These are phyloP conservation scores for Alosa alosa DNA, from an alignment of 2,113 vertebrate species.

Conservation along the genomic window DNA sequence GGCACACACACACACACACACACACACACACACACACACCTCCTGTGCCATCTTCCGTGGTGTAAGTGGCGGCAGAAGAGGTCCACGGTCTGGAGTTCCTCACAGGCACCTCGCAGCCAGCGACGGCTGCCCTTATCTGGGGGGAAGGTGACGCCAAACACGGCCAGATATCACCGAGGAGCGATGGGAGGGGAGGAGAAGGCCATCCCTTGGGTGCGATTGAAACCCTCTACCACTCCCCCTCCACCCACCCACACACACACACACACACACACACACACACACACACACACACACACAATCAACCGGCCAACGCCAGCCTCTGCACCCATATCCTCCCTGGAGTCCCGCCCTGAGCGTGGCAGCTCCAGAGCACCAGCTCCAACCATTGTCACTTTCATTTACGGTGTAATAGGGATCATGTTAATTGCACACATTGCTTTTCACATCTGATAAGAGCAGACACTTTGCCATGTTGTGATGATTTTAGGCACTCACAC, in stretches of 20 bases:
- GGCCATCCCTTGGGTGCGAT: neutral
- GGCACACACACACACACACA: neutral
- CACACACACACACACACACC: neutral
- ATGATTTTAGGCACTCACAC: constrained; percentile 42
- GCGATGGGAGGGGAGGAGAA: neutral
- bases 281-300: neutral
- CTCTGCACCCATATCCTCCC: neutral
- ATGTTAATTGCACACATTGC: constrained; percentile 64
- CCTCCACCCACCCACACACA: constrained; percentile 24
- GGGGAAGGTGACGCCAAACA: constrained; percentile 27
- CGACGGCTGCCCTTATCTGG: constrained; percentile 18
- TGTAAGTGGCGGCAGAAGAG: neutral
- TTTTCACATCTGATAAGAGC: constrained; percentile 63
- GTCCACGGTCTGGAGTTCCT: neutral
- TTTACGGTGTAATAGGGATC: constrained; percentile 64
- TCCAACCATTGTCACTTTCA: constrained; percentile 67
- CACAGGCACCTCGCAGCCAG: constrained; percentile 16
- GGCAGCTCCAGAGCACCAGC: constrained; percentile 50
- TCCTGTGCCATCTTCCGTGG: neutral
- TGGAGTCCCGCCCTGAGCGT: constrained; percentile 1
- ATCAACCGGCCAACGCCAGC: neutral
- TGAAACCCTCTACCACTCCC: neutral
- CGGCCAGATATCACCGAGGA: neutral
- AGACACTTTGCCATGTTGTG: constrained; percentile 69
- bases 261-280: neutral